These are phyloP conservation scores for Perithous albicinctus DNA, from an alignment of 2,888 invertebrate genomes.

Conservation along the genomic window DNA sequence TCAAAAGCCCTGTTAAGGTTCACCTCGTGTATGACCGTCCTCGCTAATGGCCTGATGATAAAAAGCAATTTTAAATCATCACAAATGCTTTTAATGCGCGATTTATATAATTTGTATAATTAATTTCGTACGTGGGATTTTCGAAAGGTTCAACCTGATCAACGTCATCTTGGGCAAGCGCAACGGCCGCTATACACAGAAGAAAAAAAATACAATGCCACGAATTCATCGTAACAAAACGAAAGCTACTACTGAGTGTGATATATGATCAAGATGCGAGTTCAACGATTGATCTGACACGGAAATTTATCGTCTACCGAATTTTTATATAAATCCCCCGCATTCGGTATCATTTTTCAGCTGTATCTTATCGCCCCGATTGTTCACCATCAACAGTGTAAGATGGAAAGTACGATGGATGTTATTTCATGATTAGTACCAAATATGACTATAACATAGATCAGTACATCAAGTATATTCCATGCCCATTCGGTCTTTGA, in stretches of 20 bases:
- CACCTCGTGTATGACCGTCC: constrained; percentile 31
- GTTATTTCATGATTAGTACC: background rate
- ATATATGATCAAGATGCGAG: background rate
- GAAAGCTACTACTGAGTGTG: background rate
- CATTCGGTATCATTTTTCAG: constrained; percentile 39
- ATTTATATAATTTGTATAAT: background rate
- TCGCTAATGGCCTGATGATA: background rate
- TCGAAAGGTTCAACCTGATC: background rate
- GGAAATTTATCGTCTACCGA: constrained; percentile 27
- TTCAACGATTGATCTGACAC: constrained; percentile 51
- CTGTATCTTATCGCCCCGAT: constrained; percentile 50
- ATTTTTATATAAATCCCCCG: constrained; percentile 56
- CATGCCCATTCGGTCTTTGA: no score
- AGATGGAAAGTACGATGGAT: background rate
- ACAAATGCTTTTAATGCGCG: background rate
- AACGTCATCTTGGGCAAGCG: constrained; percentile 26
- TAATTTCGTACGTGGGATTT: background rate
- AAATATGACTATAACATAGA: background rate
- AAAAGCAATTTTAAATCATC: background rate
- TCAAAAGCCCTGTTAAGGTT: constrained; percentile 72
- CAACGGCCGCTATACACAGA: constrained; percentile 41
- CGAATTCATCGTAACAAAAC: constrained; percentile 31
- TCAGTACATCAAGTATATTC: no score
- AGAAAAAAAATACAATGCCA: constrained; percentile 28
- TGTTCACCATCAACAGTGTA: background rate